Evolutionary conservation across 2,113 vertebrate species (phyloP).

Genomic region (Paracanthobrama guichenoti): DNA sequence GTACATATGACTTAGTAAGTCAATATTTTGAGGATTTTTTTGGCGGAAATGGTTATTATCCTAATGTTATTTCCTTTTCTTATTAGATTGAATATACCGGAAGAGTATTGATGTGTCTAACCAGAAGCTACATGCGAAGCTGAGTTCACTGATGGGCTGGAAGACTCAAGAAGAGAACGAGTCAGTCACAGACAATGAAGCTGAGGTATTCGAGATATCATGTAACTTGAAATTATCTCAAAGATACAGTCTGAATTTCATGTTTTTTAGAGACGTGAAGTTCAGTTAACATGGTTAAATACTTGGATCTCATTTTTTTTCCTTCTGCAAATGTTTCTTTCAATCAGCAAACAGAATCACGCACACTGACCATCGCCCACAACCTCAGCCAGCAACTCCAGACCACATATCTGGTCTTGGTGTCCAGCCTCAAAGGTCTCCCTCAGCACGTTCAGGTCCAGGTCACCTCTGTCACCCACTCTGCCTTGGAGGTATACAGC

Average conservation of each 20-base stretch:
- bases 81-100: constrained; percentile 84
- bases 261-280: background rate
- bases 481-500: constrained; percentile 79
- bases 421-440: constrained; percentile 82
- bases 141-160: constrained; percentile 81
- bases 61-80: constrained; percentile 9
- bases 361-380: constrained; percentile 80
- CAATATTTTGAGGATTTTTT: no score
- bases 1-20: no score
- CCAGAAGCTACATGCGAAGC: constrained; percentile 81
- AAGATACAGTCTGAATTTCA: background rate
- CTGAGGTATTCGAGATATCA: constrained; percentile 75
- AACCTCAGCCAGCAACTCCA: constrained; percentile 89
- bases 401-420: constrained; percentile 83
- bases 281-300: background rate
- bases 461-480: constrained; percentile 72
- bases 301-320: background rate
- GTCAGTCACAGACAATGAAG: constrained; percentile 63
- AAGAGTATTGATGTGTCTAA: constrained; percentile 84
- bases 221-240: background rate
- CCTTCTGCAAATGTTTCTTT: background rate
- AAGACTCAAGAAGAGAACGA: constrained; percentile 73
- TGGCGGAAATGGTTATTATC: no score
- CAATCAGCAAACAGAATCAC: constrained; percentile 83
- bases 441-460: constrained; percentile 87